Percentiles rank a stretch among this genome's conserved stretches.
These are phyloP conservation scores for Vanessa atalanta DNA, from an alignment of 1,140 invertebrate species.

Conservation along the genomic window DNA sequence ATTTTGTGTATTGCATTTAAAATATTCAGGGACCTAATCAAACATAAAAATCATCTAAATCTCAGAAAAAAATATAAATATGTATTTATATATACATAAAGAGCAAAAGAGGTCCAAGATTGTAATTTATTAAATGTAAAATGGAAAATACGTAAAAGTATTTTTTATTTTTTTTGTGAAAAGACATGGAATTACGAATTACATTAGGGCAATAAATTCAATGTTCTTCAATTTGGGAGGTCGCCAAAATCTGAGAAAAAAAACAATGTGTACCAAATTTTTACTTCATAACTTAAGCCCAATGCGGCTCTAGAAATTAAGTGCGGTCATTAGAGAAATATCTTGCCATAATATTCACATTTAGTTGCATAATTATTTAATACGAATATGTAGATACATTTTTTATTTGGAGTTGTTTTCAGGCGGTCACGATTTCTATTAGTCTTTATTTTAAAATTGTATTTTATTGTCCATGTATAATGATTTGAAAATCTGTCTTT, in stretches of 20 bases:
- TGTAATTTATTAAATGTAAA: not conserved
- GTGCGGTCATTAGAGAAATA: conserved; percentile 23
- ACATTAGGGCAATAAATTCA: conserved; percentile 35
- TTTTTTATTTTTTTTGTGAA: not conserved
- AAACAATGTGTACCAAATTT: conserved; percentile 39
- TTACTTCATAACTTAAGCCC: conserved; percentile 44
- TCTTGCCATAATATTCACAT: not conserved
- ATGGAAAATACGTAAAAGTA: not conserved
- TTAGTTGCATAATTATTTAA: not conserved
- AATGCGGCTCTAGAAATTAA: conserved; percentile 39
- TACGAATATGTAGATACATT: not conserved
- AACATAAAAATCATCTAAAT: too few relatives aligned
- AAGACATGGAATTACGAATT: not conserved
- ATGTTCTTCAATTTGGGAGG: conserved; percentile 41
- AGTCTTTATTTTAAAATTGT: too few relatives aligned
- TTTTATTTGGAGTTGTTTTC: too few relatives aligned
- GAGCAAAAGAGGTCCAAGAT: too few relatives aligned
- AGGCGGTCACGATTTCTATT: too few relatives aligned
- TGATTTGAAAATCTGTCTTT: too few relatives aligned
- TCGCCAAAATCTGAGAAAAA: conserved; percentile 42
- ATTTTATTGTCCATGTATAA: too few relatives aligned
- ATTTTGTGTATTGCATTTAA: too few relatives aligned
- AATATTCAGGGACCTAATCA: too few relatives aligned
- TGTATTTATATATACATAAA: too few relatives aligned
- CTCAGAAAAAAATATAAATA: too few relatives aligned